phyloP scores from a whole-genome alignment of 2,888 invertebrate species.

The Nipponacmea schrenckii region DNA sequence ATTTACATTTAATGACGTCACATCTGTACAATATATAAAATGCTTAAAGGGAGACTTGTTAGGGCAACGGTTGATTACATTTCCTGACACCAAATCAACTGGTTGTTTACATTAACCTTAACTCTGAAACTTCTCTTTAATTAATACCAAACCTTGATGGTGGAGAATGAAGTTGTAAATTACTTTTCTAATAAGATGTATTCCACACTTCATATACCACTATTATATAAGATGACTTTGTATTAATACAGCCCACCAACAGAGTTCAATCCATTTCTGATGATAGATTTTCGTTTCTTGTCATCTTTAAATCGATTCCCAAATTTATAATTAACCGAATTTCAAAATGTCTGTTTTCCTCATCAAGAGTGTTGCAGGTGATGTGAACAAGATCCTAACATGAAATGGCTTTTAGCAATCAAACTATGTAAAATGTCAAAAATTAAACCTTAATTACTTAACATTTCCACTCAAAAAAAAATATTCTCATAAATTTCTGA shows the following conservation, averaged over 20 bases:
- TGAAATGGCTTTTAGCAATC: background rate
- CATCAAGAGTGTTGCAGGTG: constrained; percentile 3
- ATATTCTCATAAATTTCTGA: constrained; percentile 5
- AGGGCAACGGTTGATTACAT: too few species aligned
- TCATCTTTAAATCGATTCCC: background rate
- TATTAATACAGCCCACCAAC: background rate
- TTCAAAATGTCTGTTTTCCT: background rate
- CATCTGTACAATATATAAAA: too few species aligned
- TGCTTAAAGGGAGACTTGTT: too few species aligned
- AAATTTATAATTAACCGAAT: constrained; percentile 2
- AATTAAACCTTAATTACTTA: constrained; percentile 9
- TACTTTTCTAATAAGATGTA: too few species aligned
- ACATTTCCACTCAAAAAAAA: constrained; percentile 3
- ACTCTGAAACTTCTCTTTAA: too few species aligned
- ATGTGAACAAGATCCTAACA: background rate
- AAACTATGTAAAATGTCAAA: background rate
- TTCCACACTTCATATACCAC: too few species aligned
- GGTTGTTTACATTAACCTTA: too few species aligned
- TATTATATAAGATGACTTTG: background rate
- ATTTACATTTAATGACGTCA: too few species aligned
- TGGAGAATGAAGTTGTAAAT: too few species aligned
- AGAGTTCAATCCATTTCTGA: background rate
- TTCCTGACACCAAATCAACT: too few species aligned
- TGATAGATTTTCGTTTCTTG: background rate
- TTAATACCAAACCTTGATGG: too few species aligned